Percentiles rank a stretch among this genome's conserved stretches.
These are phyloP conservation scores for Hyposmocoma kahamanoa DNA, from an alignment of 1,140 invertebrate species.

Conservation along the genomic window DNA sequence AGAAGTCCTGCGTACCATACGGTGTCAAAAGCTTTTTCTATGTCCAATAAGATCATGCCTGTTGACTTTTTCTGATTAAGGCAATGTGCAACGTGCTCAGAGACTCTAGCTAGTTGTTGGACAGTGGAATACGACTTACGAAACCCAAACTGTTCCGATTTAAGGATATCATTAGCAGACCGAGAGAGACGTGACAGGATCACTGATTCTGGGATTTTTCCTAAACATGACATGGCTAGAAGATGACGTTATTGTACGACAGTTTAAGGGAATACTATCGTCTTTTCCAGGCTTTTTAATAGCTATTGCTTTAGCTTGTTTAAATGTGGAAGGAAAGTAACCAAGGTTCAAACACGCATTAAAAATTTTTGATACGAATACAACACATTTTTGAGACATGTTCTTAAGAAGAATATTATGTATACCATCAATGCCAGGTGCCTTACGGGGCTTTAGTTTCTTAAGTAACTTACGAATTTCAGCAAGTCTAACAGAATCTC, in stretches of 20 bases:
- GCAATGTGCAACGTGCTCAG: neutral
- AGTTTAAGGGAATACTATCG: neutral
- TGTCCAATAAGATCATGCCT: neutral
- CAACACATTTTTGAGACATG: slow-evolving; percentile 2
- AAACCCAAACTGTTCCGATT: neutral
- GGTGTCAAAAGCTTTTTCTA: neutral
- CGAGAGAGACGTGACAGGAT: neutral
- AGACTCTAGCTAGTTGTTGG: neutral
- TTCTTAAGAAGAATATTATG: neutral
- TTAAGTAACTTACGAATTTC: neutral
- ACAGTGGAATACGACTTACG: neutral
- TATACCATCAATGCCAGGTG: neutral
- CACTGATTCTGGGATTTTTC: neutral
- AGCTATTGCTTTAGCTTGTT: neutral
- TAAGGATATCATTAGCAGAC: neutral
- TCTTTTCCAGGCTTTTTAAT: neutral
- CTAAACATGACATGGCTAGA: neutral
- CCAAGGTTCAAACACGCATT: neutral
- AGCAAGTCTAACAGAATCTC: neutral
- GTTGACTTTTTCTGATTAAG: neutral
- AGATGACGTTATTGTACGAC: neutral
- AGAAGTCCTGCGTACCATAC: neutral
- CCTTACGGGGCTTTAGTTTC: neutral
- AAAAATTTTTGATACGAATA: neutral
- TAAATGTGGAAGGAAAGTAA: neutral